Conservation (phyloP, 2,797 vertebrate species). For the Saguinus oedipus region DNA sequence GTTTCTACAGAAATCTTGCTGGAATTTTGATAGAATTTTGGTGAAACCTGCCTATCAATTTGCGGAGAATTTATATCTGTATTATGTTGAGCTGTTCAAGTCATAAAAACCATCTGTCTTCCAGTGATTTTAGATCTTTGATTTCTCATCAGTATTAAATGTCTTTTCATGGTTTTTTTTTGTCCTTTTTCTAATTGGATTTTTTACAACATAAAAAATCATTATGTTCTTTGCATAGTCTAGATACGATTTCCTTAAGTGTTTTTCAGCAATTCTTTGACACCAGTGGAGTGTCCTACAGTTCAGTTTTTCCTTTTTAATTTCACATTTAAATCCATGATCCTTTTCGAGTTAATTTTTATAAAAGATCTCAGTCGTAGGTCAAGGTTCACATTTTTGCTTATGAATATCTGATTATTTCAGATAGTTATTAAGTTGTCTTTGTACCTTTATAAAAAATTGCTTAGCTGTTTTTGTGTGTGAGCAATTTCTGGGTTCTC, state of each 20-base stretch:
- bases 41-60: not conserved
- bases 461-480: not conserved
- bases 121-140: not conserved
- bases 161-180: not conserved
- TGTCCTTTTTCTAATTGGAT: not conserved
- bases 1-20: not conserved
- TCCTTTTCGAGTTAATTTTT: not conserved
- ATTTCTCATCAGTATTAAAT: not conserved
- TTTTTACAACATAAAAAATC: not conserved
- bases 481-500: not conserved
- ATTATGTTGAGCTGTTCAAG: not conserved
- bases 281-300: not conserved
- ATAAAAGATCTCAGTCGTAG: not conserved
- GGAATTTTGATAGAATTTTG: not conserved
- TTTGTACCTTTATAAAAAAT: not conserved
- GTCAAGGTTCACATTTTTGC: not conserved
- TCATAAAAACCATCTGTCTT: not conserved
- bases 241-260: not conserved
- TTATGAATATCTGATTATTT: not conserved
- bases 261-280: not conserved
- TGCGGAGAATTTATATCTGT: not conserved
- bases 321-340: not conserved
- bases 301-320: not conserved
- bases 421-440: not conserved
- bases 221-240: not conserved